Conservation (phyloP, 53 echinoderm and acorn worm genomes). For the Echinarachnius parma region DNA sequence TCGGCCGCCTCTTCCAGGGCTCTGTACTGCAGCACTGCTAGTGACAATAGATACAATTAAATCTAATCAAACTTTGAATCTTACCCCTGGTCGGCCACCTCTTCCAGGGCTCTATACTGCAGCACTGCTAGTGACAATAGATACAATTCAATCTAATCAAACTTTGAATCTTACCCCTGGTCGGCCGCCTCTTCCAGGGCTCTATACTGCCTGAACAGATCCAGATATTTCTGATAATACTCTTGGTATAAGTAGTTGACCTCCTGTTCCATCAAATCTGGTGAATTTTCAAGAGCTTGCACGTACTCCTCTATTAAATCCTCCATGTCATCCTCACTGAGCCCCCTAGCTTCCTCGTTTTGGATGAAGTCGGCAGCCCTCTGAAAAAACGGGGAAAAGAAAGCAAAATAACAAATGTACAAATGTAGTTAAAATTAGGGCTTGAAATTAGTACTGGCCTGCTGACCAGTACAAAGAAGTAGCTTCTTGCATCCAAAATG, state of each 20-base stretch:
- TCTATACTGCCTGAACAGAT: constrained; percentile 27
- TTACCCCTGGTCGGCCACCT: background rate
- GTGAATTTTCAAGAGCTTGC: constrained; percentile 21
- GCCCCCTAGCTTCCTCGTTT: constrained; percentile 36
- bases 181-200: constrained; percentile 10
- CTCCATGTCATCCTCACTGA: constrained; percentile 1
- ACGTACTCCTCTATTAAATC: constrained; percentile 34
- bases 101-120: too few species aligned
- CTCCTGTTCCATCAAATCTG: constrained; percentile 1
- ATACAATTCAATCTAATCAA: too few species aligned
- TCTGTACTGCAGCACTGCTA: too few species aligned
- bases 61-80: background rate
- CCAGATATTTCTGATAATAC: constrained; percentile 41
- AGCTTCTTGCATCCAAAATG: too few species aligned
- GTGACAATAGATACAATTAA: too few species aligned
- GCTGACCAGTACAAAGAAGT: too few species aligned
- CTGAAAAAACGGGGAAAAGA: too few species aligned
- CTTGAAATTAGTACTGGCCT: too few species aligned
- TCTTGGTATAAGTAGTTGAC: constrained; percentile 26
- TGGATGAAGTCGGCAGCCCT: background rate
- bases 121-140: too few species aligned
- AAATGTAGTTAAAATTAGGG: too few species aligned
- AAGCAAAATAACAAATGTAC: too few species aligned
- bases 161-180: constrained; percentile 8
- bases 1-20: background rate